phyloP scores from a whole-genome alignment of 2,113 vertebrate species.

The Campylorhamphus procurvoides region DNA sequence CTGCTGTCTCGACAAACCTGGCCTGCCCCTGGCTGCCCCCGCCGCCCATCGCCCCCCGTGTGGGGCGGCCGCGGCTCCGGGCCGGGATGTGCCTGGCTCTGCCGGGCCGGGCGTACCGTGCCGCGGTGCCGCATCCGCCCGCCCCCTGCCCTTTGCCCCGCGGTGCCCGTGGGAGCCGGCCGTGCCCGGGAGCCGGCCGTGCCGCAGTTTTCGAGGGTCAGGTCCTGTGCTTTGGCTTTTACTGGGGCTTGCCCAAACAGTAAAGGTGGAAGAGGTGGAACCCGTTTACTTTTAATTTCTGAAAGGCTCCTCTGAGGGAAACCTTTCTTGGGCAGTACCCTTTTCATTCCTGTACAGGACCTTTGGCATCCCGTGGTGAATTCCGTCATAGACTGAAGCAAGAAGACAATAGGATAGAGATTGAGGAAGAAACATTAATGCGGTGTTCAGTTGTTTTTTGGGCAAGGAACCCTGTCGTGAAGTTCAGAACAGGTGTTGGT shows the following conservation, averaged over 20 bases:
- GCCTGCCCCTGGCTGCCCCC: too few relatives aligned
- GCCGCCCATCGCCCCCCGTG: too few relatives aligned
- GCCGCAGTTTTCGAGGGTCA: fast-evolving
- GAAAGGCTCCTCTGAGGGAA: too few relatives aligned
- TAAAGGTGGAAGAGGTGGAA: too few relatives aligned
- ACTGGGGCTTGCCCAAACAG: too few relatives aligned
- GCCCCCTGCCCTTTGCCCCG: too few relatives aligned
- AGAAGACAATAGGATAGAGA: neutral
- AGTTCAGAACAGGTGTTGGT: neutral
- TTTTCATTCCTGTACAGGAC: fast-evolving
- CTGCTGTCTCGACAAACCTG: too few relatives aligned
- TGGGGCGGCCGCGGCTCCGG: too few relatives aligned
- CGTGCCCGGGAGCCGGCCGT: neutral
- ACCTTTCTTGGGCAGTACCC: fast-evolving
- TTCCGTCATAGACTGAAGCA: neutral
- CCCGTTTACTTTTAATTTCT: fast-evolving
- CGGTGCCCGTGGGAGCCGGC: neutral
- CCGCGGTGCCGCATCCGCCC: too few relatives aligned
- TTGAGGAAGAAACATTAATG: neutral
- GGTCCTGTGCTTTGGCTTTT: too few relatives aligned
- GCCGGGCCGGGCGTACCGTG: too few relatives aligned
- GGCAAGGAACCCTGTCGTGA: neutral
- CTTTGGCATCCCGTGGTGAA: neutral
- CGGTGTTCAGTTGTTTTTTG: neutral
- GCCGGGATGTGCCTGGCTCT: too few relatives aligned